phyloP scores from a whole-genome alignment of 2,888 invertebrate genomes.

The Melanchra persicariae region DNA sequence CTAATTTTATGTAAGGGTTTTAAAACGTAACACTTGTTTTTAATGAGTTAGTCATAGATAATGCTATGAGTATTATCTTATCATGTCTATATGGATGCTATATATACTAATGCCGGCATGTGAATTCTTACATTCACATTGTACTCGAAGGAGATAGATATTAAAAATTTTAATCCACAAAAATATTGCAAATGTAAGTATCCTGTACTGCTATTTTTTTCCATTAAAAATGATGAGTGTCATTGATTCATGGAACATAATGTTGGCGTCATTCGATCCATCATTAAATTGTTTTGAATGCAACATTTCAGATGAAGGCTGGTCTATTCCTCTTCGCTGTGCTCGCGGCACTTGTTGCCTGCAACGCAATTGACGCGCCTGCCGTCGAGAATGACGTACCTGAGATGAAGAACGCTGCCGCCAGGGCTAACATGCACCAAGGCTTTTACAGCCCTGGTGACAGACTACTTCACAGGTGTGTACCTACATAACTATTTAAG shows the following conservation, averaged over 20 bases:
- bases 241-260: not conserved
- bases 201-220: not conserved
- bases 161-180: not conserved
- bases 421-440: constrained; percentile 26
- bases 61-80: not conserved
- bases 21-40: not conserved
- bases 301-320: constrained; percentile 33
- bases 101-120: not conserved
- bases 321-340: constrained; percentile 21
- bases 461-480: constrained; percentile 23
- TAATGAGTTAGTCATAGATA: constrained; percentile 18
- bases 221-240: not conserved
- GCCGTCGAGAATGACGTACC: constrained; percentile 8
- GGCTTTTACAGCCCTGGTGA: constrained; percentile 19
- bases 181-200: constrained; percentile 32
- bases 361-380: constrained; percentile 10
- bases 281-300: not conserved
- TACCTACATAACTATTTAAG: not conserved
- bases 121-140: not conserved
- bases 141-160: not conserved
- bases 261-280: not conserved
- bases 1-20: not conserved
- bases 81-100: not conserved
- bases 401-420: not conserved
- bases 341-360: constrained; percentile 17